phyloP scores from a whole-genome alignment of 2,113 vertebrate genomes.

The Genyomyrus donnyi region DNA sequence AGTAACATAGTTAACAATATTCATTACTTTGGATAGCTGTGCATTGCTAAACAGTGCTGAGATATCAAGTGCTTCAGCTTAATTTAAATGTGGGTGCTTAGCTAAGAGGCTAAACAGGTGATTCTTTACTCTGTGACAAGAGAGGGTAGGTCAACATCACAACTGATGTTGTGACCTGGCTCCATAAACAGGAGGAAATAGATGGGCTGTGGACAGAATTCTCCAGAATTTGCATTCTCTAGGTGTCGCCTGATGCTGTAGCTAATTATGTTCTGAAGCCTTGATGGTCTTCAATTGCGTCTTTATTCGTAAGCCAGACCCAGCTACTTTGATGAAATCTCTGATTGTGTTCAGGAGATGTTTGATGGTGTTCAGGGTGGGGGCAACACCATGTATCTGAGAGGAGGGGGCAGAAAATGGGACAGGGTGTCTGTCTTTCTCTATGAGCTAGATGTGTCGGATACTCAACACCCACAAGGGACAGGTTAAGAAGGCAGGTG shows the following conservation, averaged over 20 bases:
- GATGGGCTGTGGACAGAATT: background rate
- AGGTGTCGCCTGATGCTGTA: background rate
- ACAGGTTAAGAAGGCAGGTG: background rate
- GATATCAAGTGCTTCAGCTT: background rate
- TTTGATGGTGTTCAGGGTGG: background rate
- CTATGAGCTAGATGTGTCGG: background rate
- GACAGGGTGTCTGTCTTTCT: background rate
- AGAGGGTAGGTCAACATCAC: background rate
- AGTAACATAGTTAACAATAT: background rate
- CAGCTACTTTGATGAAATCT: background rate
- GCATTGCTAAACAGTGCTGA: background rate
- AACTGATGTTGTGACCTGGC: background rate
- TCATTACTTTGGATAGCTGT: background rate
- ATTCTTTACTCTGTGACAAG: background rate
- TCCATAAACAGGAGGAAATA: background rate
- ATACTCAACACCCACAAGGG: background rate
- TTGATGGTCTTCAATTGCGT: background rate
- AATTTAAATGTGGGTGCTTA: background rate
- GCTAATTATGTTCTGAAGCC: background rate
- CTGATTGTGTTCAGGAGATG: background rate
- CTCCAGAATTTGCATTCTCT: background rate
- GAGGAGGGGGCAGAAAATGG: background rate
- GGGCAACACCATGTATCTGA: background rate
- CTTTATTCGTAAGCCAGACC: background rate
- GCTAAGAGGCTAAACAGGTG: background rate